Evolutionary conservation across 1,140 invertebrate species (phyloP).

Genomic region (Helicoverpa armigera): DNA sequence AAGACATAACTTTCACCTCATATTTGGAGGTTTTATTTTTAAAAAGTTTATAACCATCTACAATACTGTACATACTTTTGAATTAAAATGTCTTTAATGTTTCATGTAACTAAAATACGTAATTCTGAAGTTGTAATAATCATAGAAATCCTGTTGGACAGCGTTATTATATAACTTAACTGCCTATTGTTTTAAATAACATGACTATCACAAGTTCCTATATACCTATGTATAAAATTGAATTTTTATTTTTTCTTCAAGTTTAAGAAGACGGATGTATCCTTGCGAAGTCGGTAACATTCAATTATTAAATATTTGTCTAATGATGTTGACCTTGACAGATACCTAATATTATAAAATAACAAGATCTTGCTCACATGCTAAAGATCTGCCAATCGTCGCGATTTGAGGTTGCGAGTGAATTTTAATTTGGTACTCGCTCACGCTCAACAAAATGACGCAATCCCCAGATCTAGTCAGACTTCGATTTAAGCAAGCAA

Average conservation of each 20-base stretch:
- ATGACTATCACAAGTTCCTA: not conserved
- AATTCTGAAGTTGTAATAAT: not conserved
- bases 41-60: not conserved
- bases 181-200: constrained; percentile 8
- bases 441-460: constrained; percentile 60
- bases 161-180: constrained; percentile 24
- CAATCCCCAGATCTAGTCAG: constrained; percentile 58
- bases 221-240: no score
- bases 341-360: constrained; percentile 43
- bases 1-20: constrained; percentile 22
- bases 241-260: constrained; percentile 15
- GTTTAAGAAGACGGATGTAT: not conserved
- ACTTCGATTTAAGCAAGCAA: constrained; percentile 43
- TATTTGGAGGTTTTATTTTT: not conserved
- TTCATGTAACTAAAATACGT: not conserved
- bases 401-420: constrained; percentile 30
- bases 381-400: constrained; percentile 43
- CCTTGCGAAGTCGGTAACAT: constrained; percentile 23
- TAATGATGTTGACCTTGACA: constrained; percentile 37
- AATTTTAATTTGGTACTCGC: constrained; percentile 54
- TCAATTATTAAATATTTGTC: constrained; percentile 35
- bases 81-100: no score
- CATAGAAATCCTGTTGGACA: constrained; percentile 21
- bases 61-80: not conserved
- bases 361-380: constrained; percentile 5